Evolutionary conservation across 2,888 invertebrate genomes (phyloP).

Genomic region (Tenthredo scrophulariae): DNA sequence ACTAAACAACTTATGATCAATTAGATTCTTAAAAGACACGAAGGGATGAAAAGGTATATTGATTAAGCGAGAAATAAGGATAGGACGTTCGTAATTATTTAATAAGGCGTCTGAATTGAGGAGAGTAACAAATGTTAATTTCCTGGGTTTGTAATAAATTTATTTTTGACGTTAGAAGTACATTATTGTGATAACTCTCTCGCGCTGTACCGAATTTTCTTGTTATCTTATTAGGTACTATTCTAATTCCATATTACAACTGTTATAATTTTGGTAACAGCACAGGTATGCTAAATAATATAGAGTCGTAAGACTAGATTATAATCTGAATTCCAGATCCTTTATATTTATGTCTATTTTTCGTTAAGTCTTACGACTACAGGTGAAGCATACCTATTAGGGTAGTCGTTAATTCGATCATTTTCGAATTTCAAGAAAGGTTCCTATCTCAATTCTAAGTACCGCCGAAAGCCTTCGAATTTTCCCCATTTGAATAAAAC

Average conservation of each 20-base stretch:
- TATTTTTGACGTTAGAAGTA: constrained; percentile 35
- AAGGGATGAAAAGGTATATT: neutral
- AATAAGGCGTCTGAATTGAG: neutral
- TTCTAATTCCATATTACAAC: constrained; percentile 11
- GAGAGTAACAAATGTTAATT: neutral
- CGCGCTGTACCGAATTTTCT: neutral
- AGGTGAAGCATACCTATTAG: constrained; percentile 20
- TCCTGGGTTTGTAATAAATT: constrained; percentile 43
- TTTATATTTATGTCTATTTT: neutral
- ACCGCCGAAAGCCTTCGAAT: too few species aligned
- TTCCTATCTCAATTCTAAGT: too few species aligned
- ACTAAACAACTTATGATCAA: neutral
- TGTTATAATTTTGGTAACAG: constrained; percentile 34
- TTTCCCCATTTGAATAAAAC: too few species aligned
- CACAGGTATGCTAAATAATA: constrained; percentile 18
- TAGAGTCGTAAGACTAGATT: constrained; percentile 15
- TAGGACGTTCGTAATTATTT: neutral
- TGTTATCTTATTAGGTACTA: constrained; percentile 1
- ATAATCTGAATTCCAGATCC: constrained; percentile 4
- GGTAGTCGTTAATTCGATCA: too few species aligned
- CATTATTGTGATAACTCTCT: constrained; percentile 17
- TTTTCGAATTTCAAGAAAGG: too few species aligned
- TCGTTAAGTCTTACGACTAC: constrained; percentile 1
- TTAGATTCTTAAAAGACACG: neutral
- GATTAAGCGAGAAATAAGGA: neutral